Conservation (phyloP, 2,888 invertebrate species). For the Pinctada fucata region DNA sequence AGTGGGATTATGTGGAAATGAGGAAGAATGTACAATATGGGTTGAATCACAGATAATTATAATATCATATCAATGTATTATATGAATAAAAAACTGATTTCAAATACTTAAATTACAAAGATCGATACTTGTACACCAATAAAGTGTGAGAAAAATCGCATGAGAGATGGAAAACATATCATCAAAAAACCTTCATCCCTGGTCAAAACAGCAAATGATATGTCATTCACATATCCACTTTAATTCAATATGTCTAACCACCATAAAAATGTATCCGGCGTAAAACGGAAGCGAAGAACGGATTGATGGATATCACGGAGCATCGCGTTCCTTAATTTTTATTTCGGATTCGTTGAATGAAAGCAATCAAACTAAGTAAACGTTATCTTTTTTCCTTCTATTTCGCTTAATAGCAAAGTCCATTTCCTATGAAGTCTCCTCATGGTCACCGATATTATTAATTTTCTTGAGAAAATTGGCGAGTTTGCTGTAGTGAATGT, state of each 20-base stretch:
- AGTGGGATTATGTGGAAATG: conserved; percentile 34
- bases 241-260: no score
- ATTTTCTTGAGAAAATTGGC: conserved; percentile 8
- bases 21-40: no score
- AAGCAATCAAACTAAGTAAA: conserved; percentile 7
- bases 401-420: conserved; percentile 7
- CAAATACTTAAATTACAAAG: no score
- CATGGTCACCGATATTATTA: neutral
- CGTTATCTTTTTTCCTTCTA: conserved; percentile 12
- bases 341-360: neutral
- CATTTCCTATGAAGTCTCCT: neutral
- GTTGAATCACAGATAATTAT: no score
- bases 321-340: neutral
- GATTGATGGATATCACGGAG: neutral
- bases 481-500: neutral
- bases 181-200: no score
- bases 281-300: neutral
- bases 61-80: no score
- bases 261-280: neutral
- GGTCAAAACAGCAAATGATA: neutral
- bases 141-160: no score
- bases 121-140: no score
- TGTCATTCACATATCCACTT: neutral
- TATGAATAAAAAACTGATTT: no score
- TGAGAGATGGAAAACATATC: no score